Conservation (phyloP, 2,888 invertebrate genomes). For the Hedya salicella region DNA sequence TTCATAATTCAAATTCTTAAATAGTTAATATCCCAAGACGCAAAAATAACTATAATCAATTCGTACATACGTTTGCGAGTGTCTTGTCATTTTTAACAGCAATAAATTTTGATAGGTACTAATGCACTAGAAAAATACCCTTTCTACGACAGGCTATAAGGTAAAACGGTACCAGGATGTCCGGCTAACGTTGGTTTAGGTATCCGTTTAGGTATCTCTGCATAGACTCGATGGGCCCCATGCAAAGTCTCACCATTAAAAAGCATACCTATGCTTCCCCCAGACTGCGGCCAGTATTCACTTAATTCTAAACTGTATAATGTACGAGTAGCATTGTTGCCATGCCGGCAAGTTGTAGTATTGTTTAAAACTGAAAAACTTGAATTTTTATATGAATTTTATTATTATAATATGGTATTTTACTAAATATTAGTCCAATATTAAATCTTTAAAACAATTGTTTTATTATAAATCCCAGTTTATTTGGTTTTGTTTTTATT, state of each 20-base stretch:
- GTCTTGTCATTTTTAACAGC: too few species aligned
- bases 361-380: constrained; percentile 82
- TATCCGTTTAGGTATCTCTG: background rate
- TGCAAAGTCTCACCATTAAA: background rate
- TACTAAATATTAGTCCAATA: constrained; percentile 84
- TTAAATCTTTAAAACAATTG: constrained; percentile 76
- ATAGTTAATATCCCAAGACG: too few species aligned
- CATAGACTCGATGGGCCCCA: background rate
- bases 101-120: too few species aligned
- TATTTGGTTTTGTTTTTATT: constrained; percentile 4
- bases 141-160: too few species aligned
- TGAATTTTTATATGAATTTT: constrained; percentile 84
- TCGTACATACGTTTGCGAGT: too few species aligned
- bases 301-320: constrained; percentile 36
- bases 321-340: constrained; percentile 40
- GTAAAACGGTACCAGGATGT: too few species aligned
- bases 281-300: constrained; percentile 13
- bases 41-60: background rate
- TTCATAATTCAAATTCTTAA: too few species aligned
- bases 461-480: constrained; percentile 65
- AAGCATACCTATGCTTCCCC: background rate
- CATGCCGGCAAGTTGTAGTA: constrained; percentile 57
- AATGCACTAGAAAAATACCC: too few species aligned
- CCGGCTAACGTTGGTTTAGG: too few species aligned
- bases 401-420: constrained; percentile 84